Conservation (phyloP, 2,888 invertebrate species). For the Syrista parreyssii region DNA sequence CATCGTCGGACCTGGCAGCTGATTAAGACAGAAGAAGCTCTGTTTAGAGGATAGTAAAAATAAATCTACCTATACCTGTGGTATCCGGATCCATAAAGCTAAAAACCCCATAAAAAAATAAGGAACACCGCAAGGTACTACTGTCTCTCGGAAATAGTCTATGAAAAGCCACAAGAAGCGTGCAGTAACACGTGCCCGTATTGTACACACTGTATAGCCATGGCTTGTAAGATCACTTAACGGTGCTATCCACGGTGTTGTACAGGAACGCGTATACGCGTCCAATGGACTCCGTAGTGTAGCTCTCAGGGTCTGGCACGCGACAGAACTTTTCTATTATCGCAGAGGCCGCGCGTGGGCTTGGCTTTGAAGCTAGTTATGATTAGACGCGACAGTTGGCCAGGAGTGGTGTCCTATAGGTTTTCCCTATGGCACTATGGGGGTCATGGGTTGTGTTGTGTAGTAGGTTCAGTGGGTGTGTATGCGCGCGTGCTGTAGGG, state of each 20-base stretch:
- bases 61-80: background rate
- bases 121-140: background rate
- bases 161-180: background rate
- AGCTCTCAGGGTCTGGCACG: slow-evolving; percentile 13
- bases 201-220: background rate
- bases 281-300: background rate
- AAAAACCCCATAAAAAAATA: background rate
- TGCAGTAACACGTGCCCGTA: background rate
- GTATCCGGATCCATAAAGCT: background rate
- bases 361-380: slow-evolving; percentile 58
- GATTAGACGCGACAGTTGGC: slow-evolving; percentile 65
- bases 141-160: background rate
- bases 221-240: background rate
- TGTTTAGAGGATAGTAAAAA: background rate
- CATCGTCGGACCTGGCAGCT: background rate
- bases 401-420: slow-evolving; percentile 17
- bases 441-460: slow-evolving; percentile 18
- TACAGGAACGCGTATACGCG: background rate
- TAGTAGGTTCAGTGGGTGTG: slow-evolving; percentile 5
- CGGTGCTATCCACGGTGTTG: background rate
- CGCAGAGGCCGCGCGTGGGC: slow-evolving; percentile 38
- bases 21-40: background rate
- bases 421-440: background rate
- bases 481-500: slow-evolving; percentile 18
- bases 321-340: slow-evolving; percentile 30